Conservation (phyloP, 1,140 invertebrate genomes). For the Piezodorus guildinii region DNA sequence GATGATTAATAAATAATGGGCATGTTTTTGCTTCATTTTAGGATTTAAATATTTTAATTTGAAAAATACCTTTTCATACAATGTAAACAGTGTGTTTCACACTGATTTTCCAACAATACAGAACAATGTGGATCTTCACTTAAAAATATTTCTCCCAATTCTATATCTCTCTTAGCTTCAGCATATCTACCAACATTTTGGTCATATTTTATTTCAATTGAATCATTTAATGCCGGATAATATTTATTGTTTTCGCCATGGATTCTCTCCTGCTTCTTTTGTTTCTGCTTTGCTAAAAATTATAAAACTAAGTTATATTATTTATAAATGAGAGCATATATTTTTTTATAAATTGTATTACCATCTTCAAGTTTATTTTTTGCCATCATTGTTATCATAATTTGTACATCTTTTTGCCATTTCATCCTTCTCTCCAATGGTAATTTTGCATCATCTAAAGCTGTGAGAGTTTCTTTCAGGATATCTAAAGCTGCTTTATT, state of each 20-base stretch:
- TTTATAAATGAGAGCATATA: not conserved
- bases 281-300: not conserved
- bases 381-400: conserved; percentile 57
- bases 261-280: not conserved
- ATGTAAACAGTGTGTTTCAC: conserved; percentile 60
- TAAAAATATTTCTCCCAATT: conserved; percentile 52
- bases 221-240: conserved; percentile 23
- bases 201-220: conserved; percentile 38
- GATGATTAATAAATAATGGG: not conserved
- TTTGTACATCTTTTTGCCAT: conserved; percentile 51
- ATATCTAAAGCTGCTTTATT: conserved; percentile 52
- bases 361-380: conserved; percentile 31
- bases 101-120: conserved; percentile 56
- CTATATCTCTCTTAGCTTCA: conserved; percentile 48
- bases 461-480: conserved; percentile 49
- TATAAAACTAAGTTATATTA: not conserved
- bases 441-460: conserved; percentile 52
- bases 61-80: conserved; percentile 53
- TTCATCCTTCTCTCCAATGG: conserved; percentile 50
- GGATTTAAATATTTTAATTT: not conserved
- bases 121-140: conserved; percentile 63
- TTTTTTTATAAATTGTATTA: conserved; percentile 17
- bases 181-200: conserved; percentile 41
- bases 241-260: conserved; percentile 17
- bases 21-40: no score